Base-by-base conservation (phyloP, 35 echinoderm and acorn worm genomes). In the Ophioderma brevispina region DNA sequence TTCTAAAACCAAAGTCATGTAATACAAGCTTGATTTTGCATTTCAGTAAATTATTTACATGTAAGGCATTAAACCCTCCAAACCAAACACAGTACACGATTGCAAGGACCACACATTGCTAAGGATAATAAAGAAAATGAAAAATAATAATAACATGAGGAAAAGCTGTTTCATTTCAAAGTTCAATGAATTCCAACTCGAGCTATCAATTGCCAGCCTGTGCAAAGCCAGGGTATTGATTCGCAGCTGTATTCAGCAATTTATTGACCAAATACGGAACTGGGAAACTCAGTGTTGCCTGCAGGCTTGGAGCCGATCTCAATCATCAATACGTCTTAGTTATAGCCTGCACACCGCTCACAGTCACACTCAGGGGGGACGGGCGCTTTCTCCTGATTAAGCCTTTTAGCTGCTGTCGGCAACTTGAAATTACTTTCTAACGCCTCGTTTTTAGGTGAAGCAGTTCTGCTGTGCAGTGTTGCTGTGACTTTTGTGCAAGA, bases 191-290 rank as follows among this genome's bases (percentile, higher is more conserved):
- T 70, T 70, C 59, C 28, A 70, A 25, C 59, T 70, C 23, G 59
- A 70, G 15, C 15, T 70, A 70, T 70, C 28, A 70, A 18, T 70
- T 70, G 59, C 59, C 28, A 13, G 15, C n/a, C 59, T 30, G 4
- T 25, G 17, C 28, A 70, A 25, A 25, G 15, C 59, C 59, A 25
- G 28, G 2, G 59, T 70, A 70, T 70, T 70, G 59, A 70, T 70
- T 70, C n/a, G 59, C 59, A 70, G 59, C 59, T 70, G 59, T 25
- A 25, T 70, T 70, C 28, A 70, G 59, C 59, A 70, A 70, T 70
- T 70, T 70, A 70, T 70, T 70, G 59, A 70, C 59, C 59, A 70
- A 70, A 70, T 70, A 70, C 59, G 59, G 59, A 70, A 46, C 41
- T 46, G 41, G 59, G 28, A 70, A 70, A 25, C 59, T 70, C 59